Evolutionary conservation across 2,113 vertebrate genomes (phyloP).

Genomic region (Perca schrenkii): DNA sequence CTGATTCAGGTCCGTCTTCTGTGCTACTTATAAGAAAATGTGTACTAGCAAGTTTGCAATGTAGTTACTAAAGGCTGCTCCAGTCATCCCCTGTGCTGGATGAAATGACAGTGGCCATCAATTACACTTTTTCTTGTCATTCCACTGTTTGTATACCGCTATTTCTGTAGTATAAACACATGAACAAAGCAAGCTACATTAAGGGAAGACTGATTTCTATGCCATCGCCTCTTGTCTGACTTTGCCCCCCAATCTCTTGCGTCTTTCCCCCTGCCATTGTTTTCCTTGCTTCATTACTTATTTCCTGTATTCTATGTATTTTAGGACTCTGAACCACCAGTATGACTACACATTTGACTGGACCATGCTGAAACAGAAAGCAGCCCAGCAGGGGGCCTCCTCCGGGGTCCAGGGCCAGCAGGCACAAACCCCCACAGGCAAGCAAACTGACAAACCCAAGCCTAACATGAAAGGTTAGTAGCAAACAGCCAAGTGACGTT

Average conservation of each 20-base stretch:
- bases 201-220: not conserved
- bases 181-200: not conserved
- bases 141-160: not conserved
- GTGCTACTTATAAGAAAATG: not conserved
- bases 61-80: not conserved
- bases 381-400: slow-evolving; percentile 98
- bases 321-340: slow-evolving; percentile 98
- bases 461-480: slow-evolving; percentile 99
- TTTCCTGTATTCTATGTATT: slow-evolving; percentile 23
- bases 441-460: slow-evolving; percentile 99
- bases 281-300: not conserved
- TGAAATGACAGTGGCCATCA: too few species aligned
- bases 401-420: slow-evolving; percentile 99
- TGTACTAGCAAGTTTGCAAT: not conserved
- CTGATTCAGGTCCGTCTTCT: not conserved
- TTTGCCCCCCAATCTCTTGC: not conserved
- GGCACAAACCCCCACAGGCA: slow-evolving; percentile 99
- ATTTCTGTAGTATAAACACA: not conserved
- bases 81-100: not conserved
- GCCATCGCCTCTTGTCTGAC: not conserved
- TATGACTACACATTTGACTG: slow-evolving; percentile 99
- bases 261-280: not conserved
- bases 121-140: not conserved
- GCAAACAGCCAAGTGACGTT: slow-evolving; percentile 99
- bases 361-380: slow-evolving; percentile 99